Evolutionary conservation across 2,888 invertebrate species (phyloP), one percentile per base, ranked within the genome.

Genomic region (Penaeus monodon): DNA sequence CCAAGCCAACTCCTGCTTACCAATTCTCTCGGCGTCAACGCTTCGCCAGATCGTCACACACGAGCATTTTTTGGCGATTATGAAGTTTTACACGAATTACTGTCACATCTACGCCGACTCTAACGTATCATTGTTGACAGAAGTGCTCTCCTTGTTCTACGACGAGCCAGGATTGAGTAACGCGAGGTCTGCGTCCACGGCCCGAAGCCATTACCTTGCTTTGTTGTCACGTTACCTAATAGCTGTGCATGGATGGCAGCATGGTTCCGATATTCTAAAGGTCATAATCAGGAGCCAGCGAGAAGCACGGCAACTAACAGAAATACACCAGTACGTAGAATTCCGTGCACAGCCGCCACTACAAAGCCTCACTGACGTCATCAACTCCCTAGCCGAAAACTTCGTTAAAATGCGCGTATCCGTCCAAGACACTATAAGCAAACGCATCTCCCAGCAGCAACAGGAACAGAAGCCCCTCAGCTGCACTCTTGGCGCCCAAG

Each of bases 61-160:
- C 22, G 77, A 77, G 6, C 77, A 77, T 57, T 77, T 57, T 57
- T 14, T 77, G 12, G n/a, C 63, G 17, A 49, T 77, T 33, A 77
- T 77, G 77, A 77, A 49, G 22, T 77, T 77, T 57, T 77, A 77
- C 22, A 77, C n/a, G 20, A 49, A 57, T n/a, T 77, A 77, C 27
- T 27, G 57, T 27, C 77, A 38, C n/a, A 49, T 77, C n/a, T 57
- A 57, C 38, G 77, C 77, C 12, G 77, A 77, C 57, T 27, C 77
- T n/a, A 77, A 38, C 17, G 77, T 57, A 12, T 49, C 57, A 12
- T 27, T 77, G 57, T 14, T 77, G 7, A 77, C 57, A n/a, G 57
- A 57, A 63, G 77, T 77, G n/a, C 77, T 77, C 14, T 57, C 77
- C 12, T 63, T 77, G 57, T 77, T 77, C 57, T 57, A 27, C 14